Conservation (phyloP, 2,888 invertebrate species). For the Phymatocera aterrima region DNA sequence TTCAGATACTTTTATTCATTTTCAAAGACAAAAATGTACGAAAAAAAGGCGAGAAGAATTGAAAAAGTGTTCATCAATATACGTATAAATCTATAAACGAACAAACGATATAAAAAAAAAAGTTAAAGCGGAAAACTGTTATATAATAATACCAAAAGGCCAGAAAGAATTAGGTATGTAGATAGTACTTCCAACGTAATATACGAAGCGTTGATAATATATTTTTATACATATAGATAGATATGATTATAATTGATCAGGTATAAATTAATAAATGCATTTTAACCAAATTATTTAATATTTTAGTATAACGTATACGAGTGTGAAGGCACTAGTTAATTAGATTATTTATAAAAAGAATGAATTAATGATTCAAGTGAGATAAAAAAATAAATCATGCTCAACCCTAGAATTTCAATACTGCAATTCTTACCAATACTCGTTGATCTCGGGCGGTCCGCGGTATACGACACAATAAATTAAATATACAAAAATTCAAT, state of each 20-base stretch:
- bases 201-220: constrained; percentile 2
- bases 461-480: constrained; percentile 39
- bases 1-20: constrained; percentile 8
- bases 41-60: not conserved
- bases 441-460: constrained; percentile 38
- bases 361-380: constrained; percentile 21
- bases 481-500: constrained; percentile 25
- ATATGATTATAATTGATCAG: not conserved
- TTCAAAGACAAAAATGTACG: not conserved
- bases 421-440: constrained; percentile 42
- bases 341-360: too few relatives aligned
- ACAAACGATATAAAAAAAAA: not conserved
- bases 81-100: not conserved
- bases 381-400: constrained; percentile 41
- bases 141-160: not conserved
- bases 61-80: not conserved
- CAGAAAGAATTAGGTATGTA: not conserved
- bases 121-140: not conserved
- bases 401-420: constrained; percentile 41
- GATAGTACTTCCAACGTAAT: not conserved
- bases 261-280: not conserved
- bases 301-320: not conserved
- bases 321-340: constrained; percentile 22
- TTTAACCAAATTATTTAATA: not conserved
- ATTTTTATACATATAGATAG: not conserved